These are phyloP conservation scores for Mormyrus lacerda DNA, from an alignment of 2,113 vertebrate genomes.

Conservation along the genomic window DNA sequence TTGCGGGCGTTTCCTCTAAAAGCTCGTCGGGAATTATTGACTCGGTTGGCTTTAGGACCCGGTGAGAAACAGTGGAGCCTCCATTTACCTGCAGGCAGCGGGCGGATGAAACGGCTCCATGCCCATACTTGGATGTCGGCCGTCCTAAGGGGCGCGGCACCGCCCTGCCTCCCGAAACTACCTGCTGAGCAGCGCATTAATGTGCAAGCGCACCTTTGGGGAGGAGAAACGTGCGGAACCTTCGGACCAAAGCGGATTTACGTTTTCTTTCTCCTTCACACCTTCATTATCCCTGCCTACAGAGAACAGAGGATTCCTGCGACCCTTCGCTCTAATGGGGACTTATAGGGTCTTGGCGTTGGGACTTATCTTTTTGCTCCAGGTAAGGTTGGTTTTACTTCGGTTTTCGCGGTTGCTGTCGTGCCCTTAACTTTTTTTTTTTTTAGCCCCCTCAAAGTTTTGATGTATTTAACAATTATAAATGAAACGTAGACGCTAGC, in stretches of 20 bases:
- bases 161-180: background rate
- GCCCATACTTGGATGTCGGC: conserved; percentile 14
- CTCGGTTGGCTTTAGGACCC: background rate
- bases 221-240: fast-evolving
- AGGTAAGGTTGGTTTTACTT: background rate
- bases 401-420: background rate
- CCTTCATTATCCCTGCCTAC: background rate
- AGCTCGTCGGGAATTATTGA: background rate
- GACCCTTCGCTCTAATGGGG: background rate
- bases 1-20: background rate
- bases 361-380: background rate
- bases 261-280: background rate
- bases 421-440: background rate
- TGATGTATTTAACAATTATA: background rate
- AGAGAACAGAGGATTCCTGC: background rate
- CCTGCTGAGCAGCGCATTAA: background rate
- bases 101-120: background rate
- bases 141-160: background rate
- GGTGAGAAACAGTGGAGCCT: background rate
- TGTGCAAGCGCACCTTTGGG: background rate
- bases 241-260: background rate
- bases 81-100: background rate
- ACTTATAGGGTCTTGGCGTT: background rate
- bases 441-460: background rate
- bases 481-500: background rate